phyloP scores from a whole-genome alignment of 2,797 vertebrate genomes.

The Perodicticus potto region DNA sequence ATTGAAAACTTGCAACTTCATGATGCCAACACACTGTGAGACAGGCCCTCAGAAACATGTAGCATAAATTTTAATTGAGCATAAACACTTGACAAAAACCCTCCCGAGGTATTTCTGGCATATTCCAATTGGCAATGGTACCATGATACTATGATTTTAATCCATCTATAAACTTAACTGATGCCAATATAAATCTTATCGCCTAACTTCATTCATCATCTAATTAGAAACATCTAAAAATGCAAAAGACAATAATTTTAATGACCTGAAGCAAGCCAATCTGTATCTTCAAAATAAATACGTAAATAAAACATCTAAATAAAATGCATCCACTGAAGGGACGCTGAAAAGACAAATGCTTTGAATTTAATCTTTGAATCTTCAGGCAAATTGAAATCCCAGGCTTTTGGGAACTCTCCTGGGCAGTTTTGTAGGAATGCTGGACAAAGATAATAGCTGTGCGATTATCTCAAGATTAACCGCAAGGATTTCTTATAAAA shows the following conservation, averaged over 20 bases:
- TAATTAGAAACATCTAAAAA: constrained; percentile 67
- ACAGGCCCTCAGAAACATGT: neutral
- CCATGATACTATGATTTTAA: neutral
- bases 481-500: constrained; percentile 24
- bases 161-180: constrained; percentile 68
- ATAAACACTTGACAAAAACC: constrained; percentile 64
- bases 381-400: neutral
- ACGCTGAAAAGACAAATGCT: neutral
- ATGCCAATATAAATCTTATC: constrained; percentile 67
- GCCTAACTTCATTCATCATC: constrained; percentile 70
- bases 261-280: constrained; percentile 58
- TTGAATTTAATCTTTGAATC: neutral
- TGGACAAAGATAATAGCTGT: constrained; percentile 15
- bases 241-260: constrained; percentile 58
- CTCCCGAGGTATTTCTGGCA: constrained; percentile 64
- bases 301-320: neutral
- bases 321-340: constrained; percentile 37
- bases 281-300: constrained; percentile 46
- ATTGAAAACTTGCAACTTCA: neutral
- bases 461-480: constrained; percentile 14
- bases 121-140: constrained; percentile 37
- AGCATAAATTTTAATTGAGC: constrained; percentile 60
- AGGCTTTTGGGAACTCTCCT: neutral
- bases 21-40: neutral
- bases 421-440: neutral